Evolutionary conservation across 2,113 vertebrate genomes (phyloP).

Genomic region (Orcinus orca): DNA sequence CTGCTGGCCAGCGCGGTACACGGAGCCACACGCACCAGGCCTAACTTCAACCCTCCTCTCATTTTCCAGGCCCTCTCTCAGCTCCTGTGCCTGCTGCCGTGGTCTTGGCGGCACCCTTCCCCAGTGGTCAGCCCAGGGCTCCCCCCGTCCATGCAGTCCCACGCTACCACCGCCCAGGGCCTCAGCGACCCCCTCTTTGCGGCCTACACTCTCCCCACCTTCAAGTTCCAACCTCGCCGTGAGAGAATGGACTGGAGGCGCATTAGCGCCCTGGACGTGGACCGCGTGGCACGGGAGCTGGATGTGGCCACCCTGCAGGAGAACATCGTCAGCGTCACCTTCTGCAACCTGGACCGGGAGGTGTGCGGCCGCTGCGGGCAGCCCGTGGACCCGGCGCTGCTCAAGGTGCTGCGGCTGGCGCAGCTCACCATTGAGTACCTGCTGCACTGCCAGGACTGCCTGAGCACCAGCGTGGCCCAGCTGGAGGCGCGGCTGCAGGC

Average conservation of each 20-base stretch:
- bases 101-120: background rate
- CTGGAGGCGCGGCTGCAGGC: slow-evolving; percentile 77
- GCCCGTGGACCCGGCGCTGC: slow-evolving; percentile 76
- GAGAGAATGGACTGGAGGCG: slow-evolving; percentile 83
- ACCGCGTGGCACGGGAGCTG: slow-evolving; percentile 82
- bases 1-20: background rate
- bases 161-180: background rate
- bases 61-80: slow-evolving; percentile 65
- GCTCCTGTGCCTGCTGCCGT: slow-evolving; percentile 30
- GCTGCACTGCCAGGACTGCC: slow-evolving; percentile 84
- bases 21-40: background rate
- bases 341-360: slow-evolving; percentile 83
- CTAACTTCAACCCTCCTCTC: background rate
- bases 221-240: slow-evolving; percentile 81
- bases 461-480: slow-evolving; percentile 75
- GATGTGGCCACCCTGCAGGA: slow-evolving; percentile 84
- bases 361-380: slow-evolving; percentile 81
- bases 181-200: background rate
- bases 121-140: background rate
- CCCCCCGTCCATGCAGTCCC: slow-evolving; percentile 25
- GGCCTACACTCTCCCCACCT: slow-evolving; percentile 46
- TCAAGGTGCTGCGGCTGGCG: slow-evolving; percentile 86
- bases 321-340: slow-evolving; percentile 79
- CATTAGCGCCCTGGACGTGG: slow-evolving; percentile 82
- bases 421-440: slow-evolving; percentile 87